phyloP scores from a whole-genome alignment of 2,888 invertebrate species.

The Morpho achilles region DNA sequence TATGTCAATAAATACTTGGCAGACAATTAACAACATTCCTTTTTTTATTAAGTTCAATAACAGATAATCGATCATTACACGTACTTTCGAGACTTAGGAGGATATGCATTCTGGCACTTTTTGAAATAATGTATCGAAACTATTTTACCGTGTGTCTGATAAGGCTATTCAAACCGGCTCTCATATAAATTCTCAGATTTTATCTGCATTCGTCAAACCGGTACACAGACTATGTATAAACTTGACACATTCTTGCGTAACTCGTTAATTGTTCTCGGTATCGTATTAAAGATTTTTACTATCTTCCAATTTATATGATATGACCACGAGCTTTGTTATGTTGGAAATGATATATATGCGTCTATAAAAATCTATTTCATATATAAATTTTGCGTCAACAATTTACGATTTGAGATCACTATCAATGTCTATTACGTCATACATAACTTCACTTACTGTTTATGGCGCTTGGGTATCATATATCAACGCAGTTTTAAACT shows the following conservation, averaged over 20 bases:
- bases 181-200: conserved; percentile 23
- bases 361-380: conserved; percentile 3
- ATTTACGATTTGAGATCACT: background rate
- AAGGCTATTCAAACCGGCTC: conserved; percentile 24
- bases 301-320: conserved; percentile 5
- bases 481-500: too few relatives aligned
- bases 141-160: conserved; percentile 10
- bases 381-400: background rate
- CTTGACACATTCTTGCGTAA: conserved; percentile 31
- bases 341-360: conserved; percentile 6
- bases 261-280: conserved; percentile 21
- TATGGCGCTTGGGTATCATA: too few relatives aligned
- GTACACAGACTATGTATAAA: conserved; percentile 23
- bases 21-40: too few relatives aligned
- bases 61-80: background rate
- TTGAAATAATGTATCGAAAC: conserved; percentile 11
- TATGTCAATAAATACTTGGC: too few relatives aligned
- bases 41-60: too few relatives aligned
- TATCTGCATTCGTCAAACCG: conserved; percentile 27
- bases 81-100: background rate
- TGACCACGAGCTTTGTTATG: conserved; percentile 5
- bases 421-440: too few relatives aligned
- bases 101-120: background rate
- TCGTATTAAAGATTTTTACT: background rate
- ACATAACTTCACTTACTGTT: too few relatives aligned